Base-by-base conservation (phyloP, 2,797 vertebrate genomes). In the Ambastaia sidthimunki region DNA sequence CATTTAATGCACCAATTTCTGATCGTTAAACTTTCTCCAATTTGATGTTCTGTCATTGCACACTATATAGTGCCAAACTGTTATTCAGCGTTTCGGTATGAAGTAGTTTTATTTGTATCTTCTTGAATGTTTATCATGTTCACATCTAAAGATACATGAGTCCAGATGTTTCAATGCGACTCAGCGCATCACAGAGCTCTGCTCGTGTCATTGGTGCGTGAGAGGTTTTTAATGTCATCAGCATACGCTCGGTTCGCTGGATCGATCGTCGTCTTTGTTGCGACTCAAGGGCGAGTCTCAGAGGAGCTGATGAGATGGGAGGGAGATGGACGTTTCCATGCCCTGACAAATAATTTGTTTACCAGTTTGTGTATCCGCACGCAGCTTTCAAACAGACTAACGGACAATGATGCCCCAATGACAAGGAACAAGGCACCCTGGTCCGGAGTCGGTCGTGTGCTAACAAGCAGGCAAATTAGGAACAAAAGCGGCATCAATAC, bases 381-480 rank as follows among this genome's bases (percentile, higher is more conserved):
- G 19, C 73, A 75, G 88, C 88, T 90, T 86, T 90, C 82, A 67
- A 88, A 85, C 55, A 77, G 70, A 84, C 91, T 90, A 80, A 86
- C 80, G 72, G 90, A 92, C 92, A 91, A 91, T 89, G 90, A 93
- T 89, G 89, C 86, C 91, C 90, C 83, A 86, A 90, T 92, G 93
- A 93, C 89, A 89, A 87, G 90, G 85, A 91, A 92, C 91, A 90
- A 88, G 91, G 86, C 88, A 76, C 87, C 65, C 13, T 37, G 77
- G 86, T 85, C 85, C 67, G 88, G 82, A 92, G 86, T 83, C 25
- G 82, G 86, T 90, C 25, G 76, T 80, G 89, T 89, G 85, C 92
- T 93, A 94, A 94, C 91, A 90, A 92, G 91, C 90, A 91, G 89
- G 91, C 91, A 90, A 91, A 92, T 89, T 88, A 91, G 88, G 90